Percentiles rank a stretch among this genome's conserved stretches.
Evolutionary conservation across 2,113 vertebrate genomes (phyloP).

Genomic region (Brachyhypopomus occidentalis): DNA sequence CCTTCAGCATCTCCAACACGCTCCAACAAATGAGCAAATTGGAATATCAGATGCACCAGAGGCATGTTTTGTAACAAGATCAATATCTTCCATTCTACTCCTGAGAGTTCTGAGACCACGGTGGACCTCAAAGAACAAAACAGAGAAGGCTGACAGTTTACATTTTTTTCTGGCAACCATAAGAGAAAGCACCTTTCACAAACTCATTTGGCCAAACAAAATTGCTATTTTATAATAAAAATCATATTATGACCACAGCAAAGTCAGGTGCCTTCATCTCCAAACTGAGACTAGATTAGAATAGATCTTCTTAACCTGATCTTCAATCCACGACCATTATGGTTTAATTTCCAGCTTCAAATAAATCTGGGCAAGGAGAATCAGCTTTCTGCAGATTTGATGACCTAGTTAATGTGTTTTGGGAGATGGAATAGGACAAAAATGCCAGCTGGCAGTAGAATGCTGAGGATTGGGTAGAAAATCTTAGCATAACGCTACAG

Average conservation of each 20-base stretch:
- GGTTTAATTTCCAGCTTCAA: background rate
- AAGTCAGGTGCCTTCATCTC: background rate
- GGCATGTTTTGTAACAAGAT: constrained; percentile 1
- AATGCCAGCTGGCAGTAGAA: background rate
- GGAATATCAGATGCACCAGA: background rate
- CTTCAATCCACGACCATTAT: background rate
- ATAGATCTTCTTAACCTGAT: too few species aligned
- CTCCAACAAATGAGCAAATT: background rate
- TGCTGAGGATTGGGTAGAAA: background rate
- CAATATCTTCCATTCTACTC: background rate
- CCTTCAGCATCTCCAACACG: background rate
- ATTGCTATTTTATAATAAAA: background rate
- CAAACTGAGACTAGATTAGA: background rate
- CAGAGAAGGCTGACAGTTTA: background rate
- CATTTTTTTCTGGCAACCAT: background rate
- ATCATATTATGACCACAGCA: background rate
- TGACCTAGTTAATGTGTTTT: background rate
- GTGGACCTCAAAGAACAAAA: background rate
- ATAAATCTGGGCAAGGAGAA: background rate
- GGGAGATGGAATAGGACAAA: background rate
- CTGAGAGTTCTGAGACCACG: background rate
- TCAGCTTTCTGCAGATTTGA: background rate
- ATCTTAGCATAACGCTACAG: background rate
- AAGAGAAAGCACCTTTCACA: background rate
- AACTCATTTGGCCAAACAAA: background rate